Evolutionary conservation across 2,797 vertebrate species (phyloP), one percentile per base, ranked within the genome.

Genomic region (Yasuhikotakia modesta): DNA sequence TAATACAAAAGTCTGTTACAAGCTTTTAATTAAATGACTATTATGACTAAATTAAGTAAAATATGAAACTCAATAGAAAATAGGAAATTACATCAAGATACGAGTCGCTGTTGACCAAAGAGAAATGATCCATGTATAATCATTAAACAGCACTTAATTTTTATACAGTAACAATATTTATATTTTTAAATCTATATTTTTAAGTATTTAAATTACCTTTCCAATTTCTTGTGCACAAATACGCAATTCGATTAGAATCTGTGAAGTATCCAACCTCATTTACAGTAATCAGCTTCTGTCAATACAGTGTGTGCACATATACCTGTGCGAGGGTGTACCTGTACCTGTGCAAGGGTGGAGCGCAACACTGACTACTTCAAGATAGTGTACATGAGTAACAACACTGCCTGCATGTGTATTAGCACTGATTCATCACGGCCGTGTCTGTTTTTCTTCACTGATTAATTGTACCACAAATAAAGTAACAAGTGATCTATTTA

Each of bases 311-410:
- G 83, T 76, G 69, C 81, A 67, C 65, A 63, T 76, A 87, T 83
- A 87, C 79, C 17, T 17, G 64, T 87, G 76, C 87, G 82, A 75
- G n/a, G n/a, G n/a, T n/a, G n/a, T n/a, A n/a, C n/a, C n/a, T n/a
- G n/a, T n/a, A n/a, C n/a, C n/a, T n/a, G n/a, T n/a, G 70, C 81
- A 69, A 76, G 91, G 93, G 92, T 84, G 91, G 86, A 85, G 81
- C 89, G 81, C 24, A 79, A 83, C 80, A 70, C 22, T 68, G 27
- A 63, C 70, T n/a, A 87, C 85, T 84, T 32, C 81, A 64, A 78
- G 73, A 67, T 81, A 52, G 73, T 39, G 35, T 82, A 14, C 16
- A 48, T 73, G 48, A 50, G 24, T 50, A 48, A 78, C 70, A 58
- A 83, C 45, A 17, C 58, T n/a, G 10, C 61, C 76, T 53, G 21